Conservation (phyloP, 2,797 vertebrate species). For the Hippoglossus hippoglossus region DNA sequence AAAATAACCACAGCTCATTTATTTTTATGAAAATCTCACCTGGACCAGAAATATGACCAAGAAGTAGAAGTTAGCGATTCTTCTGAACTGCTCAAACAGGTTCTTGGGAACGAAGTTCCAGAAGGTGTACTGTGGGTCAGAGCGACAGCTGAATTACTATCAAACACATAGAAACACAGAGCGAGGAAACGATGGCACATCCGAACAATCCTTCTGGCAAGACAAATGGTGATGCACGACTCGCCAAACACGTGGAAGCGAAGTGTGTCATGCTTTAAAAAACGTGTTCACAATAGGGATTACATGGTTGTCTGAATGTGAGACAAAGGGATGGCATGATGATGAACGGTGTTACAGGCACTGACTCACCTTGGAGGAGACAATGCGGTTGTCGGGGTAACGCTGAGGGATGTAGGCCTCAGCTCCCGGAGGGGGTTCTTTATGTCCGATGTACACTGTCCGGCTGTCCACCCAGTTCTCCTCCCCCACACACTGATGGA, state of each 20-base stretch:
- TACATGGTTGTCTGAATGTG: constrained; percentile 40
- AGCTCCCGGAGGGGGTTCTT: constrained; percentile 91
- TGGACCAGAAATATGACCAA: constrained; percentile 98
- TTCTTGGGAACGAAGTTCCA: constrained; percentile 99
- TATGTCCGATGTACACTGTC: constrained; percentile 96
- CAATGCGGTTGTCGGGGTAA: constrained; percentile 96
- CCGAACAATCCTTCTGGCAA: constrained; percentile 22
- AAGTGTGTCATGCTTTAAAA: constrained; percentile 48
- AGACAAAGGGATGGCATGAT: constrained; percentile 27
- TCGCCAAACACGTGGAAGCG: constrained; percentile 20
- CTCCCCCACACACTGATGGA: constrained; percentile 92
- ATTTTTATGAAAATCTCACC: constrained; percentile 78
- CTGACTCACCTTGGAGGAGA: constrained; percentile 92
- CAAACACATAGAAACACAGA: constrained; percentile 11
- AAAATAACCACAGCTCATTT: no score
- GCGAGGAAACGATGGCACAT: constrained; percentile 18
- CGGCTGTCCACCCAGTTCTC: constrained; percentile 97
- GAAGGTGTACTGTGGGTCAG: constrained; percentile 90
- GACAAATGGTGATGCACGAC: constrained; percentile 27
- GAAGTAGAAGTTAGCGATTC: constrained; percentile 99
- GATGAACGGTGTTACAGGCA: constrained; percentile 21
- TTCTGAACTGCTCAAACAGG: constrained; percentile 98
- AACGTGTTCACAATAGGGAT: constrained; percentile 36
- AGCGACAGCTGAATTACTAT: constrained; percentile 29
- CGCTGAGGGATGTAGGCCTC: constrained; percentile 98